Conservation (phyloP, 2,113 vertebrate species). For the Petrocephalus microphthalmus region DNA sequence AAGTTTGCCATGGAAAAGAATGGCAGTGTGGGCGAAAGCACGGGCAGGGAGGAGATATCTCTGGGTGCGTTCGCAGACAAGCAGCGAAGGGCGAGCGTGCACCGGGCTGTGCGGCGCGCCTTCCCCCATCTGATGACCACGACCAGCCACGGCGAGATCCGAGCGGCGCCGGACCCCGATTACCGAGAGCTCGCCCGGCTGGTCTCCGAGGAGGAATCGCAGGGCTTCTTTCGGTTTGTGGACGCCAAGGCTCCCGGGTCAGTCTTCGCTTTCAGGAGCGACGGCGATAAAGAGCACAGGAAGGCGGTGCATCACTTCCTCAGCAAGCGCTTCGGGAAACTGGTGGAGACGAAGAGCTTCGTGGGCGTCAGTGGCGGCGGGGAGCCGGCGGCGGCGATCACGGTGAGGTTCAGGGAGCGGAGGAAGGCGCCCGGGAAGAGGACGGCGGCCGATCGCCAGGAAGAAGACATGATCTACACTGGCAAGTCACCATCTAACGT, state of each 20-base stretch:
- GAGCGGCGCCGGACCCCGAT: constrained; percentile 73
- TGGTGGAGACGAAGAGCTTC: constrained; percentile 90
- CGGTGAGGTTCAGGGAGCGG: constrained; percentile 75
- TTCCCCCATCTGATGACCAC: constrained; percentile 82
- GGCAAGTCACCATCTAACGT: constrained; percentile 54
- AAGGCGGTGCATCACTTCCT: constrained; percentile 84
- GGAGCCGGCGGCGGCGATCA: constrained; percentile 59
- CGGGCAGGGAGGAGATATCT: constrained; percentile 53
- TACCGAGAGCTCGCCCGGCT: constrained; percentile 74
- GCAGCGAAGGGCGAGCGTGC: constrained; percentile 68
- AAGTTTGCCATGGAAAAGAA: constrained; percentile 64
- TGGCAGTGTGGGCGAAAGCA: constrained; percentile 14
- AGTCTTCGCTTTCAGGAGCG: constrained; percentile 74
- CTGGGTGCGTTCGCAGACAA: constrained; percentile 73
- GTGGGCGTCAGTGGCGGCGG: constrained; percentile 26
- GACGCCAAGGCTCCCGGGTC: constrained; percentile 77
- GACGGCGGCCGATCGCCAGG: constrained; percentile 45
- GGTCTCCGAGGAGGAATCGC: constrained; percentile 77
- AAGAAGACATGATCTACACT: constrained; percentile 68
- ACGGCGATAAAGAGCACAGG: constrained; percentile 76
- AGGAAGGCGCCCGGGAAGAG: constrained; percentile 62
- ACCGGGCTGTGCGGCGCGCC: constrained; percentile 70
- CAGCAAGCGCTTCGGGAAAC: constrained; percentile 78
- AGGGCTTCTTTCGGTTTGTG: constrained; percentile 81
- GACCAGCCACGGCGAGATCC: constrained; percentile 72